phyloP scores from a whole-genome alignment of 2,113 vertebrate species.

The Glaucidium brasilianum region DNA sequence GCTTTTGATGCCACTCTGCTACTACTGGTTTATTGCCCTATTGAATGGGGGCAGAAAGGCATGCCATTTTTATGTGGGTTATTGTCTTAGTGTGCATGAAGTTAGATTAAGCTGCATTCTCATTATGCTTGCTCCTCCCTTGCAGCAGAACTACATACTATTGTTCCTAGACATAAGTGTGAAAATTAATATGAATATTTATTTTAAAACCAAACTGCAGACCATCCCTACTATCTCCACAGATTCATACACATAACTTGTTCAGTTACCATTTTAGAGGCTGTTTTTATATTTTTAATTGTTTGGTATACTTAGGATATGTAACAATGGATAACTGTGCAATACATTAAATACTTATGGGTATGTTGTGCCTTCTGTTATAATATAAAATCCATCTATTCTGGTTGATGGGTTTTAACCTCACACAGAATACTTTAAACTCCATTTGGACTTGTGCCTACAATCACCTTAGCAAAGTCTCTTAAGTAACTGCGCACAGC shows the following conservation, averaged over 20 bases:
- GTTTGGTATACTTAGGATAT: conserved; percentile 70
- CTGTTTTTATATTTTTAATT: conserved; percentile 73
- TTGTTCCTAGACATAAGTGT: conserved; percentile 42
- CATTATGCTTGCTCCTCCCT: conserved; percentile 11
- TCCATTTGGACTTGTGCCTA: conserved; percentile 99
- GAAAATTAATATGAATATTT: conserved; percentile 67
- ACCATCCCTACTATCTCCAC: background rate
- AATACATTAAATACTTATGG: conserved; percentile 84
- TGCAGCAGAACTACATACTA: background rate
- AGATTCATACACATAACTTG: conserved; percentile 2
- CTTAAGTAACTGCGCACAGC: conserved; percentile 95
- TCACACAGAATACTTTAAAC: conserved; percentile 98
- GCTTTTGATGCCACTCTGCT: conserved; percentile 23
- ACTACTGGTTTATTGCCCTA: conserved; percentile 47
- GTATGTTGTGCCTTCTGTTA: conserved; percentile 86
- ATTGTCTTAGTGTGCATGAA: conserved; percentile 46
- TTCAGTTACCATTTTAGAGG: conserved; percentile 59
- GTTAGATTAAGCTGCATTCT: conserved; percentile 13
- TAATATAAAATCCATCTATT: conserved; percentile 89
- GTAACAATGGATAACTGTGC: conserved; percentile 79
- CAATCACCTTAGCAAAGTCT: conserved; percentile 99
- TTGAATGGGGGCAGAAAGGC: conserved; percentile 34
- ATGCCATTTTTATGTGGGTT: background rate
- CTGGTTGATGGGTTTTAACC: conserved; percentile 98
- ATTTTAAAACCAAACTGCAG: conserved; percentile 48